Base-by-base conservation (phyloP, 2,797 vertebrate species). In the Pseudomugil tenellus region DNA sequence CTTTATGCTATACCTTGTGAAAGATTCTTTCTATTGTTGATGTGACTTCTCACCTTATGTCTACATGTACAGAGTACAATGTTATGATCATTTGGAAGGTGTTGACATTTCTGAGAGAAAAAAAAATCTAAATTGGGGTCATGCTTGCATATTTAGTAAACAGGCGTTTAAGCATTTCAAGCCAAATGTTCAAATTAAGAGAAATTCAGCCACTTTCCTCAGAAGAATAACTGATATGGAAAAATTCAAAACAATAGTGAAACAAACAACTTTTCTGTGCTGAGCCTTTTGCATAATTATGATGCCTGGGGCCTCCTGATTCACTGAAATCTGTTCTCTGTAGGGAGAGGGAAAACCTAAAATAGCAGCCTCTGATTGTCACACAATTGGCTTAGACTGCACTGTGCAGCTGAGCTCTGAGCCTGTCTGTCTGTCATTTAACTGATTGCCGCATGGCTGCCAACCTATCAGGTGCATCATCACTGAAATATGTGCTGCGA, bases 331-430 rank as follows among this genome's bases (percentile, higher is more conserved):
- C 86, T 91, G 87, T 88, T 89, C 92, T 94, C 90, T 88, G 87
- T 77, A 86, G 78, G 76, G 89, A 83, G 88, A 83, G 79, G 84
- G 82, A 88, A n/a, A 88, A 85, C 89, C 89, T 92, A 93, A 93
- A 95, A 94, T 93, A 94, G 92, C 91, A 90, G 86, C 86, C 86
- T 91, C 91, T 94, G 92, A 94, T 94, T 94, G 92, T 93, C 92
- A 90, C 87, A 90, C 90, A 94, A 93, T 93, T 94, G 92, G 92
- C 93, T 93, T 83, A 89, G 91, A 84, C 89, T 89, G 88, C 87
- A 83, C 86, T 74, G 87, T 92, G 93, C 94, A 94, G 93, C 93
- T 94, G 93, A 90, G 90, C 90, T 91, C 90, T 78, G 87, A 90
- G 92, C 86, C 89, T 90, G 87, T 92, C 92, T 91, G 91, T 92